Evolutionary conservation across 2,797 vertebrate species (phyloP).

Genomic region (Eutrigla gurnardus): DNA sequence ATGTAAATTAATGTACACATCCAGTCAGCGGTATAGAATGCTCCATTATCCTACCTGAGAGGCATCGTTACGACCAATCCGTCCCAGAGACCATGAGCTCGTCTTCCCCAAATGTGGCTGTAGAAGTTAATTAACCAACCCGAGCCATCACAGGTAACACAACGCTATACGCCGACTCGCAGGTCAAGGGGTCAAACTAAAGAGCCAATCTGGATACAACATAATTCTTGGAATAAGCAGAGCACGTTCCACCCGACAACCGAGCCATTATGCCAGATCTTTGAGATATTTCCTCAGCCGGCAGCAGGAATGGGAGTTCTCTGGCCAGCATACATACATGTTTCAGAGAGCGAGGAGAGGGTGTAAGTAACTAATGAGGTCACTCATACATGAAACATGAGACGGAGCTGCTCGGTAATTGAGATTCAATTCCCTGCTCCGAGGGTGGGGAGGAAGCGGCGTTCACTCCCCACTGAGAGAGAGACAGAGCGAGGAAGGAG

Average conservation of each 20-base stretch:
- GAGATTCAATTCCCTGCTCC: slow-evolving; percentile 62
- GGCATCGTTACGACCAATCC: background rate
- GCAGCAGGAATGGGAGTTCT: slow-evolving; percentile 21
- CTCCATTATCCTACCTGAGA: background rate
- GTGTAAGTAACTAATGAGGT: slow-evolving; percentile 66
- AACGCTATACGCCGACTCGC: background rate
- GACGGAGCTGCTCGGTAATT: slow-evolving; percentile 52
- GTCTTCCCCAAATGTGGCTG: slow-evolving; percentile 1
- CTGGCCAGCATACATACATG: slow-evolving; percentile 7
- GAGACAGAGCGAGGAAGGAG: slow-evolving; percentile 2
- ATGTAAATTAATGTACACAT: background rate
- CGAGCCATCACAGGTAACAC: slow-evolving; percentile 25
- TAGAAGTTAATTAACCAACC: slow-evolving; percentile 34
- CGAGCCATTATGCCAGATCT: slow-evolving; percentile 29
- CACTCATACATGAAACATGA: slow-evolving; percentile 68
- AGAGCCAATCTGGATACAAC: slow-evolving; percentile 24
- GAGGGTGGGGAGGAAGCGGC: slow-evolving; percentile 36
- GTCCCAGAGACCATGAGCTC: slow-evolving; percentile 10
- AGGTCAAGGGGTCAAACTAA: slow-evolving; percentile 15
- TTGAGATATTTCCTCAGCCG: slow-evolving; percentile 25
- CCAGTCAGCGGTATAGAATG: background rate
- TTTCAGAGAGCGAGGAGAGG: slow-evolving; percentile 19
- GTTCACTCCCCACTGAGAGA: slow-evolving; percentile 46
- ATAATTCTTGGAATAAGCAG: slow-evolving; percentile 32
- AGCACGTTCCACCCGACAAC: slow-evolving; percentile 26